These are phyloP conservation scores for Hippolais icterina DNA, from an alignment of 2,113 vertebrate species.

Conservation along the genomic window DNA sequence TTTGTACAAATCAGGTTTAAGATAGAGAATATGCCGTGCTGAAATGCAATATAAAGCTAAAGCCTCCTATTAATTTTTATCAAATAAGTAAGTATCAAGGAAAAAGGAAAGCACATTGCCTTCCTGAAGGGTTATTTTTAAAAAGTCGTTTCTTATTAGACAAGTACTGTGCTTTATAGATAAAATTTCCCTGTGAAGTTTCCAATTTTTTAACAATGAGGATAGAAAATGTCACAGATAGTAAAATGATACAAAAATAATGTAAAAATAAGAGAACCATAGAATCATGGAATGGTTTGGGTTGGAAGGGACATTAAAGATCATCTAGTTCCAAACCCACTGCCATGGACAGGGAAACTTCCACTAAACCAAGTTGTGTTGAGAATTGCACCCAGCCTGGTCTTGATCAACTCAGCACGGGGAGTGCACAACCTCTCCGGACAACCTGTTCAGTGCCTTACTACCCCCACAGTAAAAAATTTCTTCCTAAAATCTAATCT, in stretches of 20 bases:
- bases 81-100: background rate
- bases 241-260: background rate
- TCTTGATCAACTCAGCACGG: background rate
- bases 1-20: background rate
- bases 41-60: background rate
- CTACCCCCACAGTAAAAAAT: background rate
- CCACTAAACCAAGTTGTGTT: background rate
- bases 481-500: background rate
- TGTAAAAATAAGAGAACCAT: background rate
- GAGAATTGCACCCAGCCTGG: background rate
- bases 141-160: background rate
- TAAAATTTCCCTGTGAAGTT: background rate
- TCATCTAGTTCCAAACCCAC: background rate
- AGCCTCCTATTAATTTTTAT: background rate
- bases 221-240: background rate
- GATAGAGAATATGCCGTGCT: background rate
- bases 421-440: background rate
- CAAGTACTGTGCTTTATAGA: background rate
- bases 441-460: background rate
- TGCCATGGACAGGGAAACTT: background rate
- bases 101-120: background rate
- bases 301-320: background rate
- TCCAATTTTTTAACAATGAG: background rate
- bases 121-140: background rate
- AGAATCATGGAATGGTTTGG: too few species aligned